phyloP scores from a whole-genome alignment of 2,888 invertebrate genomes.

The Trichogramma evanescens region DNA sequence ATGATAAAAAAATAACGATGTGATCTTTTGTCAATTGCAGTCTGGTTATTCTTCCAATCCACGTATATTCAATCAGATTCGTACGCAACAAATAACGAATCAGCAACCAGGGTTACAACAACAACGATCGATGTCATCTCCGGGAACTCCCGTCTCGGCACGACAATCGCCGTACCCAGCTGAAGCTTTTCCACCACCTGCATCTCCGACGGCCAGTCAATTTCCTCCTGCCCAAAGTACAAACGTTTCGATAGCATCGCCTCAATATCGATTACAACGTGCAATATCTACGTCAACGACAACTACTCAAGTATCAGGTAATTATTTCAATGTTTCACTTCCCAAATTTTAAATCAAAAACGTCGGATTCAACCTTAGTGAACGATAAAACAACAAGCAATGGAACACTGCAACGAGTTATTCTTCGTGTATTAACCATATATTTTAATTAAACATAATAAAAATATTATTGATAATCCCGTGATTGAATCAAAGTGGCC shows the following conservation, averaged over 20 bases:
- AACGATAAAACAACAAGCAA: too few species aligned
- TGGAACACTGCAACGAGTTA: too few species aligned
- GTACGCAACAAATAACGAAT: conserved; percentile 43
- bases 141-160: conserved; percentile 49
- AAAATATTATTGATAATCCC: too few species aligned
- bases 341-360: too few species aligned
- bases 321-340: conserved; percentile 18
- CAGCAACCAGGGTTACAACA: conserved; percentile 49
- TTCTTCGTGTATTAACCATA: too few species aligned
- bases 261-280: conserved; percentile 55
- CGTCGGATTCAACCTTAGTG: too few species aligned
- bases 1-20: neutral
- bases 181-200: conserved; percentile 51
- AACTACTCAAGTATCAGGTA: conserved; percentile 58
- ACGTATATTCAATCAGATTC: conserved; percentile 45
- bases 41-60: conserved; percentile 43
- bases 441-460: too few species aligned
- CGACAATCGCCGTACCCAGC: conserved; percentile 54
- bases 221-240: conserved; percentile 42
- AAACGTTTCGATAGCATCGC: conserved; percentile 42
- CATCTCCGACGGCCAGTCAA: conserved; percentile 51
- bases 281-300: conserved; percentile 54
- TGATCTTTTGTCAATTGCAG: conserved; percentile 22
- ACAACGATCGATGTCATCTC: conserved; percentile 77
- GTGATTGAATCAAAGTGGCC: too few species aligned